Conservation (phyloP, 2,888 invertebrate species). For the Osmoderma eremita region DNA sequence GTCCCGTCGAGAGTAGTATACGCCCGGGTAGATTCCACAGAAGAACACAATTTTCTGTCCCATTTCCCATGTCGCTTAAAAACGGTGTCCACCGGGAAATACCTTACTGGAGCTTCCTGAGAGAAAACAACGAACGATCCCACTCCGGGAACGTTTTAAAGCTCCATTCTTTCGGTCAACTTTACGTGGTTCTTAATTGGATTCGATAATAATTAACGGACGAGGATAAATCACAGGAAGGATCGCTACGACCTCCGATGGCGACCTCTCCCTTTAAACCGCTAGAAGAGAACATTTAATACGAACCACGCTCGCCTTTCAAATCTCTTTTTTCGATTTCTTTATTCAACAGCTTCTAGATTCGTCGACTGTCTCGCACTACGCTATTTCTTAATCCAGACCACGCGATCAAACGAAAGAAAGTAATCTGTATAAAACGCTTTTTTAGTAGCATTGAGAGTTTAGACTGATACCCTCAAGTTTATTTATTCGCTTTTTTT, state of each 20-base stretch:
- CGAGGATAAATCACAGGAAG: constrained; percentile 61
- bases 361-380: not conserved
- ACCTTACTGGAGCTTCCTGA: no score
- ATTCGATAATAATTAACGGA: constrained; percentile 63
- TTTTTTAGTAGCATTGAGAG: constrained; percentile 10
- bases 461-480: no score
- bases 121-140: not conserved
- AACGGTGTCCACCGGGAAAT: constrained; percentile 35
- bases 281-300: not conserved
- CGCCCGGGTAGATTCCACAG: constrained; percentile 38
- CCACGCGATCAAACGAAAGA: constrained; percentile 25
- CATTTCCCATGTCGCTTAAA: constrained; percentile 64
- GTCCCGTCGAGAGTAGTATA: constrained; percentile 29
- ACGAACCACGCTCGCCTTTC: constrained; percentile 15
- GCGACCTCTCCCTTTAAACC: no score
- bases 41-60: constrained; percentile 65
- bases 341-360: not conserved
- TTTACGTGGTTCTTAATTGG: constrained; percentile 62
- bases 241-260: constrained; percentile 49
- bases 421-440: constrained; percentile 31
- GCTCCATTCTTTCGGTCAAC: constrained; percentile 51
- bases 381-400: constrained; percentile 4
- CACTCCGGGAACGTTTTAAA: constrained; percentile 25
- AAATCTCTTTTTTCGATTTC: not conserved
- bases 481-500: not conserved